Evolutionary conservation across 2,113 vertebrate species (phyloP).

Genomic region (Megaceryle torquata): DNA sequence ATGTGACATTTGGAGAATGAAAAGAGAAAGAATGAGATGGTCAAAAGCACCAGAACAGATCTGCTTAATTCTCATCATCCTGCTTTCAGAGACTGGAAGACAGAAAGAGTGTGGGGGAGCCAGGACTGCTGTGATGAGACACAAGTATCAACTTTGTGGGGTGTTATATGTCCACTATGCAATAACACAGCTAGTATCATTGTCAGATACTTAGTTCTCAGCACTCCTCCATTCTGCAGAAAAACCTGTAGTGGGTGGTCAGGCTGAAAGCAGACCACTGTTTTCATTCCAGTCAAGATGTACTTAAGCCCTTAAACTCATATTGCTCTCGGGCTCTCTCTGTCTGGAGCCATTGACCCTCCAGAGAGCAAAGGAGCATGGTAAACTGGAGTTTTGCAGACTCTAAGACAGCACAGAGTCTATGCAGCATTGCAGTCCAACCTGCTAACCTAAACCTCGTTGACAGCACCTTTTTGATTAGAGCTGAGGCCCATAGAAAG

Average conservation of each 20-base stretch:
- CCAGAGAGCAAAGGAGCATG: background rate
- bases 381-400: accelerated
- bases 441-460: background rate
- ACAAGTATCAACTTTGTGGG: background rate
- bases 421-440: background rate
- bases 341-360: background rate
- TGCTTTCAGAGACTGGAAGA: background rate
- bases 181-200: background rate
- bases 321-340: background rate
- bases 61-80: background rate
- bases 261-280: background rate
- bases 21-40: background rate
- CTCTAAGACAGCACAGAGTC: background rate
- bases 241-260: background rate
- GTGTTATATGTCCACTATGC: background rate
- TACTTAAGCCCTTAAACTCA: background rate
- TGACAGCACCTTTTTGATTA: background rate
- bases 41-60: background rate
- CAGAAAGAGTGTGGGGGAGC: background rate
- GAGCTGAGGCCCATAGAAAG: background rate
- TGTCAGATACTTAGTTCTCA: background rate
- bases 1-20: background rate
- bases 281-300: background rate
- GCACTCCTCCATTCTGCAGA: background rate
- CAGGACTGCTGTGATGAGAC: background rate